These are phyloP conservation scores for Drosophila insularis DNA, from an alignment of 1,140 invertebrate species.

Conservation along the genomic window DNA sequence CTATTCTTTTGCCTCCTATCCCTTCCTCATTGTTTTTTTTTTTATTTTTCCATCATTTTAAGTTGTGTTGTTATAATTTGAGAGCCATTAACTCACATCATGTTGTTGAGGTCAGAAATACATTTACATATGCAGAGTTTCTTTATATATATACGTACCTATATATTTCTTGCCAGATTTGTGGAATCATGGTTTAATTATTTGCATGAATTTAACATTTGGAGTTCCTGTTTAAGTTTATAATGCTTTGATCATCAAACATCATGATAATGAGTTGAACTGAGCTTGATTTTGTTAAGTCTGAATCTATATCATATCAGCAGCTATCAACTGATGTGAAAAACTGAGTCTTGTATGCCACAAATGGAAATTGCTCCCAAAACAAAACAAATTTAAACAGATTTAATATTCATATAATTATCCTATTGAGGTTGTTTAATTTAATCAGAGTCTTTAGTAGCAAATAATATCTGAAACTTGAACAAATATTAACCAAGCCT, in stretches of 20 bases:
- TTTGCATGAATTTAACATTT: slow-evolving; percentile 68
- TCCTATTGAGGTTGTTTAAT: too few species aligned
- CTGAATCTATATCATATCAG: neutral
- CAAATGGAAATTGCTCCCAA: too few species aligned
- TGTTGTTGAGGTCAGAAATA: slow-evolving; percentile 45
- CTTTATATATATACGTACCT: neutral
- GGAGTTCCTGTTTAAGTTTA: slow-evolving; percentile 18
- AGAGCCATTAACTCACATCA: slow-evolving; percentile 60
- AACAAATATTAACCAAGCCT: too few species aligned
- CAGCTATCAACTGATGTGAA: neutral
- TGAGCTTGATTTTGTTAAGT: neutral
- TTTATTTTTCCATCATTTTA: slow-evolving; percentile 31
- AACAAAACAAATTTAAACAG: too few species aligned
- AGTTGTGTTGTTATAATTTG: slow-evolving; percentile 62
- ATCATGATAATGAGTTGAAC: neutral
- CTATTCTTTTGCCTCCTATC: slow-evolving; percentile 15
- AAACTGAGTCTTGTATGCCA: too few species aligned
- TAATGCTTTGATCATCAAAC: neutral
- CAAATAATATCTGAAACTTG: too few species aligned
- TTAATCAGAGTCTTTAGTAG: too few species aligned
- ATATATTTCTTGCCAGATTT: slow-evolving; percentile 10
- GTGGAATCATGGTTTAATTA: slow-evolving; percentile 68
- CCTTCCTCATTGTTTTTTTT: neutral
- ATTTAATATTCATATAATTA: too few species aligned
- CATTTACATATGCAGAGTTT: neutral